Evolutionary conservation across 1,140 invertebrate genomes (phyloP), one percentile per base, ranked within the genome.

Genomic region (Rhysida immarginata): DNA sequence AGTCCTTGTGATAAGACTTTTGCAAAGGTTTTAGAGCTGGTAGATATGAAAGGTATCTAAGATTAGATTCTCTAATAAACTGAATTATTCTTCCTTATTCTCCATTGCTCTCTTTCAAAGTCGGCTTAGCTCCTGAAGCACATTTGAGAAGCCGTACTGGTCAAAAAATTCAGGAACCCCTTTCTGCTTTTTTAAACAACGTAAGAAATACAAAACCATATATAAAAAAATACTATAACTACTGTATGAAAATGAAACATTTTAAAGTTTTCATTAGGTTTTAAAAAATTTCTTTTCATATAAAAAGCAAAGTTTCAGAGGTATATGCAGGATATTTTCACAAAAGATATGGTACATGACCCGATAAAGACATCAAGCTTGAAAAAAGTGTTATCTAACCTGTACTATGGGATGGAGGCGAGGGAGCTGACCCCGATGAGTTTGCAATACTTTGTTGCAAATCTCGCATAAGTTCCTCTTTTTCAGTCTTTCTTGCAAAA

Each of bases 401-500:
- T 63, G 62, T 1, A 60, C 57, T 46, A 14, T 50, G 56, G 13
- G 65, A 60, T 25, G 64, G 48, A 35, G 51, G 50, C 2, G 65
- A 62, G 16, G 64, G 55, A 16, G 58, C 52, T 3, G 71, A 68
- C 13, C 73, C 70, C 23, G 76, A 68, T 55, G 73, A 69, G 50
- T 82, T 76, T 57, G 83, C 82, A 18, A 82, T 77, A 64, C 84
- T 81, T 58, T 84, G 81, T 21, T 87, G 90, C 46, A 93, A 74
- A 73, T 92, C 87, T 69, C 90, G 89, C 68, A 97, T 73, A 51
- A 98, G 69, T 72, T 99, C 96, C 62, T 99, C 96, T 71, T 97
- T 98, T 71, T 99, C 96, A 0, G 95, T 97, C 75, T 96, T 94
- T 2, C 96, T 84, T 26, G 96, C 96, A 73, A 99, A 99, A 69